Evolutionary conservation across 2,797 vertebrate species (phyloP), one percentile per base, ranked within the genome.

Genomic region (Okamejei kenojei): DNA sequence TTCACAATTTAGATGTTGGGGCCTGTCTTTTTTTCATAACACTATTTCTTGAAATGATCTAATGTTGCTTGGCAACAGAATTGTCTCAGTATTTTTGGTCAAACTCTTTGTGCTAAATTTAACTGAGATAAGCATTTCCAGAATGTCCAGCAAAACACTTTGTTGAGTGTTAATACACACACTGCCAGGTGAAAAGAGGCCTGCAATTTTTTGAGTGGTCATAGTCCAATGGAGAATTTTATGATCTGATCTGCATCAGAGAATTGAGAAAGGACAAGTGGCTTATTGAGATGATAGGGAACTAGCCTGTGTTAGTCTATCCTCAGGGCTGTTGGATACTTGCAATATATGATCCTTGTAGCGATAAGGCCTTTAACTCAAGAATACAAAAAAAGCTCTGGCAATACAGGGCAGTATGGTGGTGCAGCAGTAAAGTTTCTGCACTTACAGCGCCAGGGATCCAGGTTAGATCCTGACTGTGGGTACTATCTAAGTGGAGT

Each of bases 31-130:
- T 73, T 23, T 23, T 7, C 21, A 23, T 21, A 26, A 23, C 21
- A 73, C 32, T 11, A 35, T 11, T 78, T 78, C n/a, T 32, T 35
- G 29, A 11, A 78, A 35, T 78, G n/a, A 13, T 35, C 32, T 35
- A 78, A 78, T n/a, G 77, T 78, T 78, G 77, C 77, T 32, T 78
- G 77, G 77, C n/a, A 35, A 78, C 77, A 78, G 77, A 35, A 78
- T 78, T 11, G 10, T 35, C 32, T 78, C 13, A 78, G 32, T 35
- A 35, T 7, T 35, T 32, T 78, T 35, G 3, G 76, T 78, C 77
- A 78, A 78, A 78, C 77, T 35, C 10, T 68, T 78, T 32, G 77
- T 35, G 2, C 35, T 78, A 78, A 32, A 78, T 32, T 35, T 78
- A 35, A 11, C n/a, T 78, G 17, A 17, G 32, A 35, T 78, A 78